These are phyloP conservation scores for Catocala fraxini DNA, from an alignment of 2,888 invertebrate genomes.

Conservation along the genomic window DNA sequence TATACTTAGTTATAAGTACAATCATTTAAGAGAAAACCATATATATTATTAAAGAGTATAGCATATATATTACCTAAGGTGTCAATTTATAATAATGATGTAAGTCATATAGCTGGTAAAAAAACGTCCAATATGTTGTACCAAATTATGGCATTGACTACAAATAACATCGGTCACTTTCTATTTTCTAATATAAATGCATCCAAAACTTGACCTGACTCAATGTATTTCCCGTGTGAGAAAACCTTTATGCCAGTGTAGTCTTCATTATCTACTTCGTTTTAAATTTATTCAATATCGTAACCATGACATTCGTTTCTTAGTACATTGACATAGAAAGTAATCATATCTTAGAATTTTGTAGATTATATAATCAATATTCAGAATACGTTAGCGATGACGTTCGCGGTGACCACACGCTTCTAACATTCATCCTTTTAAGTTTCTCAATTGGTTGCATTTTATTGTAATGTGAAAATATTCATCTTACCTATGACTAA, in stretches of 20 bases:
- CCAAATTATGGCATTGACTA: not conserved
- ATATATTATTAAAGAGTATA: too few relatives aligned
- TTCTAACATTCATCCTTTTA: not conserved
- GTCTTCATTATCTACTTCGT: slow-evolving; percentile 9
- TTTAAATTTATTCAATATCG: slow-evolving; percentile 14
- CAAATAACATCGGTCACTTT: slow-evolving; percentile 13
- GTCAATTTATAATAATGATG: not conserved
- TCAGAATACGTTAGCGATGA: not conserved
- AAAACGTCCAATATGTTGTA: not conserved
- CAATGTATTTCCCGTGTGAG: slow-evolving; percentile 8
- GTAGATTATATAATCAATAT: slow-evolving; percentile 8
- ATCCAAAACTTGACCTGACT: slow-evolving; percentile 29
- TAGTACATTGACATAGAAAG: slow-evolving; percentile 19
- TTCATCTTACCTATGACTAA: not conserved
- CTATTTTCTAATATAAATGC: slow-evolving; percentile 11
- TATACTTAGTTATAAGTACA: too few relatives aligned
- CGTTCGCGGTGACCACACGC: not conserved
- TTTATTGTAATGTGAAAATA: not conserved
- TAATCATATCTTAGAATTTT: slow-evolving; percentile 4
- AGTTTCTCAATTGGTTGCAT: not conserved
- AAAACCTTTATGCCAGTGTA: slow-evolving; percentile 1
- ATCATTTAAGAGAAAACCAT: too few relatives aligned
- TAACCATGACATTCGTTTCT: slow-evolving; percentile 9
- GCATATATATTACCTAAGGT: not conserved
- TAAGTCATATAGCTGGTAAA: not conserved